Base-by-base conservation (phyloP, 2,888 invertebrate genomes). In the Xestoiulus laeticollis region DNA sequence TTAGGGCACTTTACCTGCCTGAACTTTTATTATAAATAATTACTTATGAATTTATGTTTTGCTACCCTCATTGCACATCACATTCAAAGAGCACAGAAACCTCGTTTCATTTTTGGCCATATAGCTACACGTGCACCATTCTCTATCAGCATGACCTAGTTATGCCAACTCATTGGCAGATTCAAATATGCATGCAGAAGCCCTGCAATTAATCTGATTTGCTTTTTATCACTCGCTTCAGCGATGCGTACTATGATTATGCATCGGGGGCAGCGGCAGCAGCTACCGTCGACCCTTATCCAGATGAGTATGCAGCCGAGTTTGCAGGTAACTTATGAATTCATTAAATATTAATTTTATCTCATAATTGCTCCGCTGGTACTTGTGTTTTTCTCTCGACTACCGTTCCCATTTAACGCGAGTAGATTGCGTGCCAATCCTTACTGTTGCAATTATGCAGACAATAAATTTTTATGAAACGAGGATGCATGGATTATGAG, bases 221-320 rank as follows among this genome's bases (percentile, higher is more conserved):
- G 22, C 33, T 85, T 33, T 85, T 38, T 85, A 43, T 68, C 68
- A 68, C 68, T 68, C 26, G 68, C 68, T 85, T 6, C 87, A 87
- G 87, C 43, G 87, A 87, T 38, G 87, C 68, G 3, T 87, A 87
- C 44, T 87, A 87, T 43, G 87, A 87, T 19, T 87, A 59, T 84
- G 78, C 87, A 33, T 43, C 82, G 12, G 87, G 84, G 26, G 26
- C 86, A 12, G 84, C 83, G 1, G 68, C 68, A 26, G 43, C 87
- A 30, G 87, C 68, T 16, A 32, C 44, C 32, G 68, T 84, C 8
- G 87, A 87, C 16, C 53, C 87, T 14, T 82, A 59, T 44, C 30
- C 87, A 12, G 87, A 87, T 12, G 87, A 87, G n/a, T 87, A 48
- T 86, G 86, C 86, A 10, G 86, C 44, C 38, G 86, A 86, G 32